Percentiles rank a stretch among this genome's conserved stretches.
These are phyloP conservation scores for Enoplosus armatus DNA, from an alignment of 2,797 vertebrate species.

Conservation along the genomic window DNA sequence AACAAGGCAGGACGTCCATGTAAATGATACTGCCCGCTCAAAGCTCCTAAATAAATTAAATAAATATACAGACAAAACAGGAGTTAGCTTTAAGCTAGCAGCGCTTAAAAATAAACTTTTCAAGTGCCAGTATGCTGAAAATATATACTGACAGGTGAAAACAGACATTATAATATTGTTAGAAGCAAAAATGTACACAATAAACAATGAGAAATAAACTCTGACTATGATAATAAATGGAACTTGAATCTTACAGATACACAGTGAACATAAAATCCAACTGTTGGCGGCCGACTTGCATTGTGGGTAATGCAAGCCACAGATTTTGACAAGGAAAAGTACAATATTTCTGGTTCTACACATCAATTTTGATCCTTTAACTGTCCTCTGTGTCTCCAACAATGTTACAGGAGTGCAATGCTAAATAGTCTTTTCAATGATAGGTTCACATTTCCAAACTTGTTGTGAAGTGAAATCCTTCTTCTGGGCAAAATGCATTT, in stretches of 20 bases:
- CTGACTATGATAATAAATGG: not conserved
- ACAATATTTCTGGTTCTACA: not conserved
- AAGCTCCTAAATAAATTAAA: no score
- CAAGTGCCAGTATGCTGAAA: not conserved
- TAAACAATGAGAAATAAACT: not conserved
- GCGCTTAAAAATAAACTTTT: no score
- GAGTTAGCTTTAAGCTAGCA: not conserved
- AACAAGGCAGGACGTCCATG: no score
- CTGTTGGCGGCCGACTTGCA: no score
- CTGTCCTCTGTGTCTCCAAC: not conserved
- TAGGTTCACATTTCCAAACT: not conserved
- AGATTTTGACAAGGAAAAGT: no score
- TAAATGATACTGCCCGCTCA: no score
- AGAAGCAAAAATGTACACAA: not conserved
- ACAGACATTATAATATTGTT: not conserved
- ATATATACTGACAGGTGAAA: not conserved
- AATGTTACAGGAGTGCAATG: not conserved
- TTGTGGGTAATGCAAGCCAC: not conserved
- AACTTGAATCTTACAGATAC: not conserved
- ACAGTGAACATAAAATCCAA: no score
- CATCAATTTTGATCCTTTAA: not conserved
- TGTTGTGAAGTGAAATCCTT: no score
- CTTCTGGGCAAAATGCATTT: not conserved
- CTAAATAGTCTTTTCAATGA: not conserved
- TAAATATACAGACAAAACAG: not conserved